Percentiles rank a stretch among this genome's conserved stretches.
These are phyloP conservation scores for Etheostoma perlongum DNA, from an alignment of 2,797 vertebrate genomes.

Conservation along the genomic window DNA sequence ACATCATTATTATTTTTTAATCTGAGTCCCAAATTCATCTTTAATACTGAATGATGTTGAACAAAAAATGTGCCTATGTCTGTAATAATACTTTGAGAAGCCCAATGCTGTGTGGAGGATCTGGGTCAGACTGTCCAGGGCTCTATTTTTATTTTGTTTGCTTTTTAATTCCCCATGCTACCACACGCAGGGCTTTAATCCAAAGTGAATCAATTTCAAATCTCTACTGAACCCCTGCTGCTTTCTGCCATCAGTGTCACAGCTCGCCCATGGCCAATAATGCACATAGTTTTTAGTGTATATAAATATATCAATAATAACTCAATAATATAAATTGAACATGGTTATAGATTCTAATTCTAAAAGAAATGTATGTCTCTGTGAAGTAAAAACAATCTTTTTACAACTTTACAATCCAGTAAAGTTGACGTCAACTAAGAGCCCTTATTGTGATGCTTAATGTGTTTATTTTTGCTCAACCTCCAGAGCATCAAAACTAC, in stretches of 20 bases:
- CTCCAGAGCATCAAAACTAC: constrained; percentile 97
- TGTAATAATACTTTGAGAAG: not conserved
- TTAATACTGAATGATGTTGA: not conserved
- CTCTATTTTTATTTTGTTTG: constrained; percentile 43
- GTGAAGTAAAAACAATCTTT: not conserved
- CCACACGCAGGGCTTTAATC: constrained; percentile 45
- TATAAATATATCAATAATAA: too few species aligned
- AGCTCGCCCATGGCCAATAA: not conserved
- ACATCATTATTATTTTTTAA: constrained; percentile 12
- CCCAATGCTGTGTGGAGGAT: constrained; percentile 5
- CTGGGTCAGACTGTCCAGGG: constrained; percentile 34
- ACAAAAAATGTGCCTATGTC: not conserved
- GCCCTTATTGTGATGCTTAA: not conserved
- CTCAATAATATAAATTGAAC: not conserved
- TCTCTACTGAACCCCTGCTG: constrained; percentile 21
- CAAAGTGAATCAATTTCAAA: constrained; percentile 46
- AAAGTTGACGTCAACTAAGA: not conserved
- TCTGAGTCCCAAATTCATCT: constrained; percentile 4
- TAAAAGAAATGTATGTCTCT: not conserved
- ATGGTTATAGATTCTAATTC: not conserved
- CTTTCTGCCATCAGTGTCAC: constrained; percentile 35
- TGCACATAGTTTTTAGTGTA: not conserved
- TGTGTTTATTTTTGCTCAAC: constrained; percentile 30
- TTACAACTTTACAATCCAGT: not conserved
- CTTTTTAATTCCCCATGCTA: constrained; percentile 22